Evolutionary conservation across 92 coral and sea anemone genomes (phyloP), one percentile per base, ranked within the genome.

Genomic region (Actinernus sp.): DNA sequence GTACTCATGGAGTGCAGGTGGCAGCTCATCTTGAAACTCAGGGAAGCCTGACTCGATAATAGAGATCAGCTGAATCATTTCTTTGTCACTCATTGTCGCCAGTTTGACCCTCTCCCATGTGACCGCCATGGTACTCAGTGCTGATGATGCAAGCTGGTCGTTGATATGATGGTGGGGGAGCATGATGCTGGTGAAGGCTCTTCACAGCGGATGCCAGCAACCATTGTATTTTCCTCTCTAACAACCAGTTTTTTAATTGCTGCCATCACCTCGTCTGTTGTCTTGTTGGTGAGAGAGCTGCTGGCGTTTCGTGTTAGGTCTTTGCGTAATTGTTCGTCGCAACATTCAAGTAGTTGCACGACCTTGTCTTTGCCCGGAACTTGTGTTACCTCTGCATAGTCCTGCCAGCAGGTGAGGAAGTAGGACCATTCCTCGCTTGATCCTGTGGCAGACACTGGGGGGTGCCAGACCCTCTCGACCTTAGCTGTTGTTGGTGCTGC

Each of bases 281-380:
- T 26, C 29, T 66, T 74, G 61, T 66, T 60, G 3, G 78, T 23
- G 19, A 82, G 83, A 1, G 82, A 74, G 41, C 83, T 55, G 27
- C 89, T 7, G n/a, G n/a, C n/a, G n/a, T n/a, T n/a, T n/a, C n/a
- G n/a, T n/a, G n/a, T n/a, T n/a, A n/a, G n/a, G n/a, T 23, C 2
- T 26, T 82, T 82, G 39, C 83, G 82, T 0, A 82, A 71, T 26
- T 72, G 59, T 45, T 81, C 81, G 13, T 81, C 36, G 34, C 88
- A 81, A 30, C 82, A 81, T 56, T 73, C 71, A 16, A 81, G 71
- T 3, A 81, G 81, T 37, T 81, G 88, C 0, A 73, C 16, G 0
- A 81, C 88, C 11, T 48, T 37, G 18, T 64, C 76, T 30, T 63
- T 81, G 14, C 76, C 76, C 0, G 44, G 47, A 13, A 75, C 32